Evolutionary conservation across 2,797 vertebrate species (phyloP), one percentile per base, ranked within the genome.

Genomic region (Oreochromis grahami): DNA sequence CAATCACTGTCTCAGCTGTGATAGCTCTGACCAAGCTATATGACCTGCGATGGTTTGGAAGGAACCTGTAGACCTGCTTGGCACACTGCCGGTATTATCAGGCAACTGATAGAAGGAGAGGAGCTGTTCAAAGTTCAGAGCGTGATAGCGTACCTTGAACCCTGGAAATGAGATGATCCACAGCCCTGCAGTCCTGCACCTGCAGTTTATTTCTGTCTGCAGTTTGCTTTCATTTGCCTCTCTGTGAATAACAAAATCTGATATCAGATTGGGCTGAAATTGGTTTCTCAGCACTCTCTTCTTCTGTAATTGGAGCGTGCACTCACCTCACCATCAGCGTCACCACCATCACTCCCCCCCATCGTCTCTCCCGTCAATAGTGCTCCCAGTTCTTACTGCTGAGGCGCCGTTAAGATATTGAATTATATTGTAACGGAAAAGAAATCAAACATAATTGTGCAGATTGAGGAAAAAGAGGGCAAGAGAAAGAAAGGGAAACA

Each of bases 401-500:
- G 84, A 89, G 85, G 86, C 38, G 11, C 76, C 26, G 86, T 63
- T 83, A 77, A 48, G 79, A 82, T 86, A 83, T 91, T 84, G 80
- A 87, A 92, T 91, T 81, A 45, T 86, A 89, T 84, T 74, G 87
- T 78, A 81, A 88, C 63, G 48, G 79, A 82, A 82, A 86, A 77
- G 29, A 88, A 87, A 88, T 86, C 53, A 90, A 89, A 92, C 79
- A 63, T 68, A 86, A 56, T 76, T 10, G n/a, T 76, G 84, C 65
- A 82, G 78, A 84, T 48, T 36, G 12, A 74, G 68, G 68, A 8
- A 7, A 51, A 21, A 29, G 38, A 21, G 79, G 10, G 14, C 19
- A 32, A 38, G 58, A 38, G 14, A 52, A 17, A 38, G 2, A 21
- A 50, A 17, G 41, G 4, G 29, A 51, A 80, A 51, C 19, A 41